Evolutionary conservation across 2,113 vertebrate genomes (phyloP), one percentile per base, ranked within the genome.

Genomic region (Xiphophorus maculatus): DNA sequence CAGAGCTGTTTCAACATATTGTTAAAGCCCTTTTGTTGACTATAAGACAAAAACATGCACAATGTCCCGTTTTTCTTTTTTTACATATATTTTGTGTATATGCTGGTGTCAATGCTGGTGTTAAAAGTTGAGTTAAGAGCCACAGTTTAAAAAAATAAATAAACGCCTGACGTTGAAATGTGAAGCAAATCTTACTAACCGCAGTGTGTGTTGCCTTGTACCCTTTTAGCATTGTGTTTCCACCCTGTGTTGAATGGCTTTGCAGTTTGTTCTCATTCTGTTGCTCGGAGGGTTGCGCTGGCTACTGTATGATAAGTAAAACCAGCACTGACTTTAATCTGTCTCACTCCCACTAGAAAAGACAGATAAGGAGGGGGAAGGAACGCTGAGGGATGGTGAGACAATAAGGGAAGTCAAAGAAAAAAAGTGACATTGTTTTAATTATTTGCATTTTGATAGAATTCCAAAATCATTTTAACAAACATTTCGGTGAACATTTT

Each of bases 221-320:
- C 28, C 60, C 63, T 73, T 68, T 69, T 29, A 51, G 35, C 35
- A 10, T 29, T 28, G n/a, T 76, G 71, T 64, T 83, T 73, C 42
- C 2, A 11, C 44, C 48, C 77, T 71, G 86, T 84, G 80, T 69
- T 85, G 74, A 77, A 37, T 73, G 60, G 66, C 76, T 76, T 77
- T 93, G 93, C 77, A 54, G 79, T 82, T 68, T 78, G 66, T 69
- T 89, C 70, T 77, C 84, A 84, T 88, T 89, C 88, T 92, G 84
- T 91, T 94, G 89, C 91, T 94, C 84, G 61, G 88, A 95, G 92
- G 93, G 92, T 83, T 83, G 91, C 94, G 85, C 94, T 94, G 94
- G 94, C 91, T 92, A 90, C 72, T 74, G 90, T 91, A 89, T 92
- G 95, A 95, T 96, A 95, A 96, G 94, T 95, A 92, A 95, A 95